Conservation (phyloP, 2,888 invertebrate species). For the Patella caerulea region DNA sequence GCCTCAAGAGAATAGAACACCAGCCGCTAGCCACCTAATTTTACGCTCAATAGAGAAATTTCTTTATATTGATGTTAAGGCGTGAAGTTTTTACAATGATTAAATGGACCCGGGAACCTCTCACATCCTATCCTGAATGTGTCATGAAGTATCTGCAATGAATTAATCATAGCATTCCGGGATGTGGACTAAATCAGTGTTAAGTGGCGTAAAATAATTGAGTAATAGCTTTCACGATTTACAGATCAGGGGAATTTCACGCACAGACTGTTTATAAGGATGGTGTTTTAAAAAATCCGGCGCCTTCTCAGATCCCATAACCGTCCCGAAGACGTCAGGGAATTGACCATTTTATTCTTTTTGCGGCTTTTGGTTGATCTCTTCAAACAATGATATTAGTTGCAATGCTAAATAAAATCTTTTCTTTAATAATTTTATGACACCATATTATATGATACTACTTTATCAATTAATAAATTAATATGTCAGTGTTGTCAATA, state of each 20-base stretch:
- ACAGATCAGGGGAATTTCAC: conserved; percentile 26
- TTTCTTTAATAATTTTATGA: too few species aligned
- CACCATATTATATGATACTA: too few species aligned
- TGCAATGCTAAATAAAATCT: too few species aligned
- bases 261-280: conserved; percentile 10
- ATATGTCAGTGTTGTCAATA: too few species aligned
- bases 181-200: conserved; percentile 36
- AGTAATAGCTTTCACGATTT: conserved; percentile 29
- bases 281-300: not conserved
- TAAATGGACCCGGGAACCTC: conserved; percentile 32
- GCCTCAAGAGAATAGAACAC: not conserved
- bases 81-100: conserved; percentile 42
- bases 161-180: conserved; percentile 36
- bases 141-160: conserved; percentile 25
- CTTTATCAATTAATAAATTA: too few species aligned
- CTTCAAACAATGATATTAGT: too few species aligned
- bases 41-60: conserved; percentile 40
- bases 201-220: conserved; percentile 38
- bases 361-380: too few species aligned
- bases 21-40: conserved; percentile 33
- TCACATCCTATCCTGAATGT: conserved; percentile 21
- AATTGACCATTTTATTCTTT: not conserved
- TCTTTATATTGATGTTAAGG: conserved; percentile 42
- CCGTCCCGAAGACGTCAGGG: not conserved
- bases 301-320: not conserved